phyloP scores from a whole-genome alignment of 2,888 invertebrate species.

The Drosophila conformis region DNA sequence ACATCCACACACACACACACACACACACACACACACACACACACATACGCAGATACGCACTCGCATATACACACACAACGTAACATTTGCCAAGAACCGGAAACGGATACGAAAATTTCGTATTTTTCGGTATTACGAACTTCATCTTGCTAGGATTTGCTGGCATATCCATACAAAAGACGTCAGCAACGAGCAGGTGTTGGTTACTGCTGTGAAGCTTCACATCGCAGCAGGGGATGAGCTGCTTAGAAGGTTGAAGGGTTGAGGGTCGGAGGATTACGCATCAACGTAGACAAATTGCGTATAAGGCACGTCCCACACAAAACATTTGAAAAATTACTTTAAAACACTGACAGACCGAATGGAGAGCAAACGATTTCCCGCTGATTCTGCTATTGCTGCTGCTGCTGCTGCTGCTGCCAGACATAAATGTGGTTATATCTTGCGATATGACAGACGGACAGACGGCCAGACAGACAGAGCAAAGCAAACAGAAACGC shows the following conservation, averaged over 20 bases:
- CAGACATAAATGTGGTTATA: slow-evolving; percentile 17
- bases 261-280: slow-evolving; percentile 1
- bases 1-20: neutral
- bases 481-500: neutral
- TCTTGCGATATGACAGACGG: neutral
- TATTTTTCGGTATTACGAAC: slow-evolving; percentile 64
- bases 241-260: neutral
- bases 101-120: slow-evolving; percentile 67
- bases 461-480: neutral
- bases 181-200: slow-evolving; percentile 33
- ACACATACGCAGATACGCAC: slow-evolving; percentile 4
- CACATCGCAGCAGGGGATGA: neutral
- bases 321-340: slow-evolving; percentile 60
- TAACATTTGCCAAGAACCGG: slow-evolving; percentile 26
- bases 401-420: neutral
- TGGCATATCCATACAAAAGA: slow-evolving; percentile 57
- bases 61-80: slow-evolving; percentile 5
- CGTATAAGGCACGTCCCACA: slow-evolving; percentile 61
- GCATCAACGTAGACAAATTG: slow-evolving; percentile 65
- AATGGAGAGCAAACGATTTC: slow-evolving; percentile 29
- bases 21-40: slow-evolving; percentile 1
- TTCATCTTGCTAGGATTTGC: slow-evolving; percentile 60
- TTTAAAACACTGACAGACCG: slow-evolving; percentile 42
- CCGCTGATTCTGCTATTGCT: slow-evolving; percentile 4
- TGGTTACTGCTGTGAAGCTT: neutral